phyloP scores from a whole-genome alignment of 2,888 invertebrate genomes.

The Helobdella robusta region DNA sequence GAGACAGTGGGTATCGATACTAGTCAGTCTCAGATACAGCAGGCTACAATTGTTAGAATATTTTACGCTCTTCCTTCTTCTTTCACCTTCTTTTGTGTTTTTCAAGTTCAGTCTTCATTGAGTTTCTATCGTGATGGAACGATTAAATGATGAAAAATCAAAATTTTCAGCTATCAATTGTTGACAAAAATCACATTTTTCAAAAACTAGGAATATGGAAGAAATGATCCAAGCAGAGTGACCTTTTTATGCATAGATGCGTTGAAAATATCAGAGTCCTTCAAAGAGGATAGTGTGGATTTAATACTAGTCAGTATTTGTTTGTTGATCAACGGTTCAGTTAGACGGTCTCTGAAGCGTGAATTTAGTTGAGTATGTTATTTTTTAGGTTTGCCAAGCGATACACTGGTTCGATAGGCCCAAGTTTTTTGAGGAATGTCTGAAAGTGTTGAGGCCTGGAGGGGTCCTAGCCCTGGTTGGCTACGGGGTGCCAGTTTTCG shows the following conservation, averaged over 20 bases:
- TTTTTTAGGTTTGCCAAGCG: constrained; percentile 48
- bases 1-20: constrained; percentile 18
- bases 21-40: constrained; percentile 22
- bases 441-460: constrained; percentile 48
- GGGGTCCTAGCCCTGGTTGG: constrained; percentile 47
- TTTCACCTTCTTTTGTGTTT: too few species aligned
- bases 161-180: too few species aligned
- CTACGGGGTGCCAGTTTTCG: constrained; percentile 36
- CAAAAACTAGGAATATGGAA: background rate
- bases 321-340: too few species aligned
- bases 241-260: background rate
- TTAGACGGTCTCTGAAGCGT: too few species aligned
- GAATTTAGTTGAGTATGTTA: too few species aligned
- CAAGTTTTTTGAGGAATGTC: constrained; percentile 49
- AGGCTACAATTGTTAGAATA: too few species aligned
- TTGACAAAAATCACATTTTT: too few species aligned
- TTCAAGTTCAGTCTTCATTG: too few species aligned
- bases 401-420: constrained; percentile 52
- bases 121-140: too few species aligned
- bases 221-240: background rate
- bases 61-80: too few species aligned
- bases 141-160: too few species aligned
- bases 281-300: constrained; percentile 21
- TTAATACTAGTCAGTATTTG: constrained; percentile 50
- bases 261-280: background rate